phyloP scores from a whole-genome alignment of 2,113 vertebrate species.

The Dicerorhinus sumatrensis region DNA sequence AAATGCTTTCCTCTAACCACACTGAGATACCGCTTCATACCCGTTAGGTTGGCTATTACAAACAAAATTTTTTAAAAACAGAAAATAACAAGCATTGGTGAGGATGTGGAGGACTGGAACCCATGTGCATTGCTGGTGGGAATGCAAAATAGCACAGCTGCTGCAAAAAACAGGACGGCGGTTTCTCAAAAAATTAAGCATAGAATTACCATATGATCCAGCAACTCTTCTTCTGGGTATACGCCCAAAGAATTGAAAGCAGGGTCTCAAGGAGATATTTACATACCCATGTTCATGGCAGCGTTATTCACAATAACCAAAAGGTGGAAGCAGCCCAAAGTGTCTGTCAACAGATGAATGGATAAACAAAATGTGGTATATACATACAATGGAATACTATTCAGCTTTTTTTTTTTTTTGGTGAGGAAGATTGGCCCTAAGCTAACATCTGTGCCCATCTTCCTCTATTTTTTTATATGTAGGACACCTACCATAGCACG shows the following conservation, averaged over 20 bases:
- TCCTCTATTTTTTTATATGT: too few species aligned
- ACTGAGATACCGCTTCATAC: not conserved
- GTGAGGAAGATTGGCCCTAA: too few species aligned
- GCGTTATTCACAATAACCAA: not conserved
- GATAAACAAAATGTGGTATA: not conserved
- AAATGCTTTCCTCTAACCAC: not conserved
- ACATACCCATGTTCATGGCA: not conserved
- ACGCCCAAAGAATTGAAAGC: not conserved
- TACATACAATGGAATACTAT: not conserved
- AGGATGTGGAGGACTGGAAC: not conserved
- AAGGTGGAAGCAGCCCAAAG: not conserved
- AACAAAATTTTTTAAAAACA: not conserved
- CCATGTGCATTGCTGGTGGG: not conserved
- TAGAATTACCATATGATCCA: not conserved
- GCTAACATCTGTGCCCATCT: too few species aligned
- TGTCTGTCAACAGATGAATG: not conserved
- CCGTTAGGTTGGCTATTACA: not conserved
- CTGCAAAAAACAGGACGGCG: not conserved
- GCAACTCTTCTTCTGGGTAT: not conserved
- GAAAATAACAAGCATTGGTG: not conserved
- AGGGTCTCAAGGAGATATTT: not conserved
- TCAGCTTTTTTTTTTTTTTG: not conserved
- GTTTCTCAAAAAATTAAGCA: not conserved
- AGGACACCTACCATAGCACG: too few species aligned
- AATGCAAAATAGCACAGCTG: not conserved